These are phyloP conservation scores for Martes martes DNA, from an alignment of 2,113 vertebrate species.

Conservation along the genomic window DNA sequence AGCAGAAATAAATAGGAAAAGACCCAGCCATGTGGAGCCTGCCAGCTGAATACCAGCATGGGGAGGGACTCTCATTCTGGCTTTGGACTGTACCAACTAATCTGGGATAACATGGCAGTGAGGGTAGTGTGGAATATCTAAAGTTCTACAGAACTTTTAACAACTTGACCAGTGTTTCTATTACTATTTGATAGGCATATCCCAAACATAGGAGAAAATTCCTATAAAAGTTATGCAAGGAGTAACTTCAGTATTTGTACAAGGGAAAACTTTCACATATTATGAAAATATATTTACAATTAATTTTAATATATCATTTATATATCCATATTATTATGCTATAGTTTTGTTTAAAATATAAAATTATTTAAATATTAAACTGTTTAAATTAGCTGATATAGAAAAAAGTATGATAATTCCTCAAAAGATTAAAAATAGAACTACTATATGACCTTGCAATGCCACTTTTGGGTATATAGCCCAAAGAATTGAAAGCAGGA, in stretches of 20 bases:
- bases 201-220: background rate
- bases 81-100: background rate
- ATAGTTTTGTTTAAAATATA: slow-evolving; percentile 21
- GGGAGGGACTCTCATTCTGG: background rate
- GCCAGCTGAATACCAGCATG: background rate
- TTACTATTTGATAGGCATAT: background rate
- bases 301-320: background rate
- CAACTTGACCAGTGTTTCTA: background rate
- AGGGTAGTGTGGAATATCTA: background rate
- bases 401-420: background rate
- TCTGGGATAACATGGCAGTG: background rate
- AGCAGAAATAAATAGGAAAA: background rate
- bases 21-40: background rate
- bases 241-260: background rate
- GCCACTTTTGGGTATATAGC: background rate
- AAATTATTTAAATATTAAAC: background rate
- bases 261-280: background rate
- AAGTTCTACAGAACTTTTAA: background rate
- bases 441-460: background rate
- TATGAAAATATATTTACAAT: background rate
- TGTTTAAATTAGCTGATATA: background rate
- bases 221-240: background rate
- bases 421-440: background rate
- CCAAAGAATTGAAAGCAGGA: background rate
- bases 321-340: background rate